Base-by-base conservation (phyloP, 2,888 invertebrate species). In the Yponomeuta sedellus region DNA sequence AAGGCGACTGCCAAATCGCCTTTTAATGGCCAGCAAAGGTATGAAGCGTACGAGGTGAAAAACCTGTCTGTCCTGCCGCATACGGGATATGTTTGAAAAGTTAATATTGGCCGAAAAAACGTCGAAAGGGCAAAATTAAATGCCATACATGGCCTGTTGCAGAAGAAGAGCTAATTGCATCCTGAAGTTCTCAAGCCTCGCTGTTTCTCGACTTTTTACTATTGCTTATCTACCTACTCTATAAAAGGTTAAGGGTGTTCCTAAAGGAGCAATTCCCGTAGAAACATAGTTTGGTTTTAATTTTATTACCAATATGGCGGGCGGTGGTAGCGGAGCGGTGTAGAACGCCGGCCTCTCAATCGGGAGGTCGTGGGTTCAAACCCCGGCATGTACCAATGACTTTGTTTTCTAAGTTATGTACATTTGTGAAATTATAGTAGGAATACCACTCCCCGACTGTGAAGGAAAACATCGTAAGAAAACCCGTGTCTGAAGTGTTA, bases 21-120 rank as follows among this genome's bases (percentile, higher is more conserved):
- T 63, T 63, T 63, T 63, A 63, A 63, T 63, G 63, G 63, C 20
- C 20, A 40, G 11, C 39, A 39, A 62, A 62, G 28, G 62, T 12
- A 34, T 40, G 39, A 34, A 5, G 22, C 28, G 25, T 10, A 19
- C 25, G 25, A 5, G 44, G 22, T 52, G 20, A 25, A 44, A 63
- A 63, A 63, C 63, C 63, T 44, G 63, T 63, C 63, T 39, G 28
- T 34, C 34, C 34, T 34, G 34, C 34, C 62, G 34, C 40, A 25
- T 20, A 44, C 44, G 16, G 44, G 58, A 19, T 58, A 20, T 58
- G 22, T 10, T 58, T 19, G 58, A 20, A 19, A 19, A 58, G 58
- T 58, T 22, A 19, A 58, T 19, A 58, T 58, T 58, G 58, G 58
- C 20, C 58, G 20, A 58, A 19, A 22, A 22, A 58, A 58, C 58